Base-by-base conservation (phyloP, 1,140 invertebrate genomes). In the Heliconius hewitsoni region DNA sequence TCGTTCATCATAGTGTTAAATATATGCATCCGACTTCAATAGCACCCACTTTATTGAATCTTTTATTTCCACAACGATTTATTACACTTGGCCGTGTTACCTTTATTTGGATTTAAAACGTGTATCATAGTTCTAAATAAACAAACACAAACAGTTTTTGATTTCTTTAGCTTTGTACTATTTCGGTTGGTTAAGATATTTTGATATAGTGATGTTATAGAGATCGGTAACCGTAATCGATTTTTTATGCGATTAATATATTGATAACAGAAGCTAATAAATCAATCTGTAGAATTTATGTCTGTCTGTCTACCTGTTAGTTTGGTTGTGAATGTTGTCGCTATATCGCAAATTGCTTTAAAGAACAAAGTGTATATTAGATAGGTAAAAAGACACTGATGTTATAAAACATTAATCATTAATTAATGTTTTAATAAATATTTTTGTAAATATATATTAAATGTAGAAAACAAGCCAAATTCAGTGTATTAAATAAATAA, bases 1-100 rank as follows among this genome's bases (percentile, higher is more conserved):
- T 92, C 92, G 86, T 93, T 89, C 91, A 93, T 93, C 92, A 93
- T 91, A 92, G 91, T 91, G 91, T 93, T 89, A 84, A 84, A 85
- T 66, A 66, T 66, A 66, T 66, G 60, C 60, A 71, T 81, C 85
- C 83, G 79, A 73, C 80, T 85, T 89, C 86, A 87, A 90, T 89
- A 83, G 84, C 82, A 76, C 71, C 60, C 82, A 86, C 88, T 90
- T 89, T 89, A 87, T 83, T 87, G 85, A 82, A 77, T 83, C 85
- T 89, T 79, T 87, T 87, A 86, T 88, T 82, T 86, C 80, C 71
- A 85, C 83, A 82, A 85, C 85, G 82, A 86, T 85, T 87, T 85
- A 88, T 87, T 84, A 86, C 86, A 82, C 77, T 82, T 70, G 42
- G 66, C 34, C 66, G 27, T 77, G 42, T 77, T 77, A 77, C 39